phyloP scores from a whole-genome alignment of 2,888 invertebrate genomes.

The Pegoplata infirma region DNA sequence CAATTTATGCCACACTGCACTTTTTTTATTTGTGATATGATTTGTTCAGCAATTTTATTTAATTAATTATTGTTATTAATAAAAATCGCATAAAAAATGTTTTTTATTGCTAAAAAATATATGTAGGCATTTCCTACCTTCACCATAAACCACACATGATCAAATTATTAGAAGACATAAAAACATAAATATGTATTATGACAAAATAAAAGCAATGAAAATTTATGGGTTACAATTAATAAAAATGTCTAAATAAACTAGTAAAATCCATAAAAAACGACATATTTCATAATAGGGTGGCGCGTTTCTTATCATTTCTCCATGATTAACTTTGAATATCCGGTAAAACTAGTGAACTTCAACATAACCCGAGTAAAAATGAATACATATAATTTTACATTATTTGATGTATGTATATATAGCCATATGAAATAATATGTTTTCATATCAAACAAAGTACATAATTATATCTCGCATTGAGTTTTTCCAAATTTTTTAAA shows the following conservation, averaged over 20 bases:
- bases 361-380: too few species aligned
- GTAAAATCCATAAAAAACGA: conserved; percentile 43
- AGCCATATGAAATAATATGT: too few species aligned
- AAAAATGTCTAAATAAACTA: conserved; percentile 54
- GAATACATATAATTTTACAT: too few species aligned
- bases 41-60: conserved; percentile 1
- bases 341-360: too few species aligned
- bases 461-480: too few species aligned
- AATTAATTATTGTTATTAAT: conserved; percentile 21
- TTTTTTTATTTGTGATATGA: background rate
- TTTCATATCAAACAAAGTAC: too few species aligned
- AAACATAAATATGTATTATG: too few species aligned
- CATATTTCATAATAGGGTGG: too few species aligned
- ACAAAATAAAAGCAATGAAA: conserved; percentile 47
- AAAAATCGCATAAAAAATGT: conserved; percentile 13
- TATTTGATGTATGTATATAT: too few species aligned
- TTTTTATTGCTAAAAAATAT: conserved; percentile 6
- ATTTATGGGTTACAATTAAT: conserved; percentile 57
- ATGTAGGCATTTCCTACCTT: background rate
- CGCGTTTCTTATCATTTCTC: too few species aligned
- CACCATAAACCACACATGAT: background rate
- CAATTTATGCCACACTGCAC: background rate
- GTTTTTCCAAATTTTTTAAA: too few species aligned
- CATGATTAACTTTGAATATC: too few species aligned
- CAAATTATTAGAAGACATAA: background rate